Evolutionary conservation across 2,888 invertebrate species (phyloP).

Genomic region (Epiblema foenella): DNA sequence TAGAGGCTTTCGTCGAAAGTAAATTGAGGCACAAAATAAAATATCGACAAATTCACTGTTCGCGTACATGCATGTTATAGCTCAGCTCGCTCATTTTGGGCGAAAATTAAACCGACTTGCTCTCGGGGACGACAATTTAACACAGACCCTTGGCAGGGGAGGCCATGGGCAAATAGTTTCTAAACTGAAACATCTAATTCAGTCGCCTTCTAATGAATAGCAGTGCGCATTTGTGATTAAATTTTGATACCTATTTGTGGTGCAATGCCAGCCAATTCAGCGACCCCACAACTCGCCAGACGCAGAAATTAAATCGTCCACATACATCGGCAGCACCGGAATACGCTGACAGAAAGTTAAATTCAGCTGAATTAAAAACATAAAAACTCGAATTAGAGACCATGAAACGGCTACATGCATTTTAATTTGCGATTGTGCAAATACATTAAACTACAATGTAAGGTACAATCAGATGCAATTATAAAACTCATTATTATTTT

Average conservation of each 20-base stretch:
- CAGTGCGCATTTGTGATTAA: neutral
- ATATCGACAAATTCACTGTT: conserved; percentile 65
- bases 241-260: neutral
- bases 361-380: conserved; percentile 57
- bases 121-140: conserved; percentile 14
- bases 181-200: neutral
- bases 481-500: conserved; percentile 10
- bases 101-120: conserved; percentile 62
- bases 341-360: conserved; percentile 54
- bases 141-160: conserved; percentile 1
- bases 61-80: conserved; percentile 43
- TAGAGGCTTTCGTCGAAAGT: conserved; percentile 70
- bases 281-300: conserved; percentile 21
- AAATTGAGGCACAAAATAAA: conserved; percentile 79
- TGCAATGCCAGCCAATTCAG: neutral
- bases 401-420: conserved; percentile 48
- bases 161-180: neutral
- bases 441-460: conserved; percentile 60
- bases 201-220: too few relatives aligned
- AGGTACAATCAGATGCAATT: conserved; percentile 63
- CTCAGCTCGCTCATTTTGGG: conserved; percentile 53
- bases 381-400: conserved; percentile 54
- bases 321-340: conserved; percentile 31
- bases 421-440: conserved; percentile 56
- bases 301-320: conserved; percentile 8